These are phyloP conservation scores for Halictus rubicundus DNA, from an alignment of 1,140 invertebrate genomes.

Conservation along the genomic window DNA sequence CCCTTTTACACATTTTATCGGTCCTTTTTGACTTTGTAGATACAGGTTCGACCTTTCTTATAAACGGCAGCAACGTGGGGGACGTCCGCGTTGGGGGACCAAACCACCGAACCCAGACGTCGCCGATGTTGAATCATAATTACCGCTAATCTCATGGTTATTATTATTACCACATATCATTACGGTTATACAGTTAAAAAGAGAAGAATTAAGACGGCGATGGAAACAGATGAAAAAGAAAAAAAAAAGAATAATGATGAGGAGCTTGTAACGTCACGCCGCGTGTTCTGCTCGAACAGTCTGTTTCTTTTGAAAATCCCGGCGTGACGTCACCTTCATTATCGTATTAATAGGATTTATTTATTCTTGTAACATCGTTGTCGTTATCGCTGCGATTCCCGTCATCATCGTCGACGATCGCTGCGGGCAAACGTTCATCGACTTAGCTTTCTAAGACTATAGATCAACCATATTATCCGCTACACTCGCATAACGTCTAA, in stretches of 20 bases:
- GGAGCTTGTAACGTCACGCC: slow-evolving; percentile 37
- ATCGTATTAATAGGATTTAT: slow-evolving; percentile 58
- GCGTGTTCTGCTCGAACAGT: slow-evolving; percentile 4
- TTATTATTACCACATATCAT: slow-evolving; percentile 37
- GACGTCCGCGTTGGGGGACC: slow-evolving; percentile 4
- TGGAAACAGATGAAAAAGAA: not conserved
- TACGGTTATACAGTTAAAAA: slow-evolving; percentile 37
- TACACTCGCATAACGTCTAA: not conserved
- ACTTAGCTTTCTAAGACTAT: not conserved
- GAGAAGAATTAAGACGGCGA: not conserved
- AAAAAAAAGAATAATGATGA: slow-evolving; percentile 7
- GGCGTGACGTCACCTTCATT: slow-evolving; percentile 60
- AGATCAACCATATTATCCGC: not conserved
- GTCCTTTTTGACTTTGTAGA: slow-evolving; percentile 69
- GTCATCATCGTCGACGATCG: slow-evolving; percentile 56
- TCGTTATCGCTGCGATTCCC: slow-evolving; percentile 66
- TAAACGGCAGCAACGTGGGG: slow-evolving; percentile 22
- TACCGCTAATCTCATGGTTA: slow-evolving; percentile 45
- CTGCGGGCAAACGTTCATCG: slow-evolving; percentile 7
- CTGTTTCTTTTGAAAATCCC: slow-evolving; percentile 16
- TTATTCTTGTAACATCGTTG: slow-evolving; percentile 71
- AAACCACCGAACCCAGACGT: slow-evolving; percentile 5
- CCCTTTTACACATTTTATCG: slow-evolving; percentile 67
- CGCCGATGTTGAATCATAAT: slow-evolving; percentile 35
- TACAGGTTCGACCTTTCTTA: slow-evolving; percentile 66